A percentile compares a stretch with the other conserved stretches of the same genome.
Conservation (phyloP, 2,797 vertebrate genomes). For the Sebastes cheni region DNA sequence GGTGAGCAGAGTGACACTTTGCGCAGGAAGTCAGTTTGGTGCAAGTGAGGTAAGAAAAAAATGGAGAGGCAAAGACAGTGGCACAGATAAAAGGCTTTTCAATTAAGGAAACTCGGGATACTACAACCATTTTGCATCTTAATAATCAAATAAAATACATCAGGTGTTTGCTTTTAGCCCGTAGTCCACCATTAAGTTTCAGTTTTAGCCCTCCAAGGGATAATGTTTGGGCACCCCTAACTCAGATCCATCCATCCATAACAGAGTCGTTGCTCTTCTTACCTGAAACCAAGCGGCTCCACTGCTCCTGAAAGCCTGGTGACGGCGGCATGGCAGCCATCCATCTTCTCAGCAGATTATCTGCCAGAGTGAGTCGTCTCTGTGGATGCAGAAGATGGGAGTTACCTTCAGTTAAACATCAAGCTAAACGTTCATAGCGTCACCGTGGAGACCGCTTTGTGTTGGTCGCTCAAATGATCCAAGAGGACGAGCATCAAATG, state of each 20-base stretch:
- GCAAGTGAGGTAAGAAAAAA: too few relatives aligned
- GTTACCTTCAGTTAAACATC: constrained; percentile 38
- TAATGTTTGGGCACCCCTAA: not conserved
- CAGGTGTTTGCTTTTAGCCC: too few relatives aligned
- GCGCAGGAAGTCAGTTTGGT: too few relatives aligned
- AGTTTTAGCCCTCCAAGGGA: too few relatives aligned
- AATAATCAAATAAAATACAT: too few relatives aligned
- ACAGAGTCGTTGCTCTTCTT: not conserved
- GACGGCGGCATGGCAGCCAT: not conserved
- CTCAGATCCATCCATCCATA: not conserved
- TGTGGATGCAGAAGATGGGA: not conserved
- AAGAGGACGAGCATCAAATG: constrained; percentile 39
- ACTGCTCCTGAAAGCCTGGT: not conserved
- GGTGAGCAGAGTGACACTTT: too few relatives aligned
- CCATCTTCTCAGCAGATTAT: constrained; percentile 9
- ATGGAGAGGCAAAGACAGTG: too few relatives aligned
- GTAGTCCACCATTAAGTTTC: too few relatives aligned
- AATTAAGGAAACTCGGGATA: too few relatives aligned
- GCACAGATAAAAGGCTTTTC: too few relatives aligned
- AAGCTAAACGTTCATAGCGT: not conserved
- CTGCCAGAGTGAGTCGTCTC: not conserved
- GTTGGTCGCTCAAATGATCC: constrained; percentile 10
- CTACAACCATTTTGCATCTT: too few relatives aligned
- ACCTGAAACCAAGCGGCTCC: not conserved
- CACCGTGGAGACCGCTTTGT: constrained; percentile 14